These are phyloP conservation scores for Corythucha ciliata DNA, from an alignment of 2,888 invertebrate genomes.

Conservation along the genomic window DNA sequence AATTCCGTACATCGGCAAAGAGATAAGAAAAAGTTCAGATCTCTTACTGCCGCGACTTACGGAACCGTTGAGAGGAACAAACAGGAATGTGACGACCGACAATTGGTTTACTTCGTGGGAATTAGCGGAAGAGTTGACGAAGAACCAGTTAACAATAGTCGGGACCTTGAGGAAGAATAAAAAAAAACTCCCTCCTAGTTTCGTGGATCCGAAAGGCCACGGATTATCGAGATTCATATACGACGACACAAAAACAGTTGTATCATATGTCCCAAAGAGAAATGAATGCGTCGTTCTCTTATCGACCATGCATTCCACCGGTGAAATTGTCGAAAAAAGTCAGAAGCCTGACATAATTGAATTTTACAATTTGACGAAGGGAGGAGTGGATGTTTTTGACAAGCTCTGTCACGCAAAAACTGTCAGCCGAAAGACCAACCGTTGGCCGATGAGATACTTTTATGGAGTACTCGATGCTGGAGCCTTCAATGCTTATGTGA, in stretches of 20 bases:
- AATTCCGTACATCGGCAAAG: constrained; percentile 27
- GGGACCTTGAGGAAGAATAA: constrained; percentile 34
- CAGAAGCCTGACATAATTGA: too few species aligned
- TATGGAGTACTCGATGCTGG: too few species aligned
- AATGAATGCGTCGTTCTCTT: too few species aligned
- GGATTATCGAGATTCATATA: constrained; percentile 14
- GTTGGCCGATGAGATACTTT: too few species aligned
- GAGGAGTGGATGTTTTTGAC: too few species aligned
- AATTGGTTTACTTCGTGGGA: constrained; percentile 27
- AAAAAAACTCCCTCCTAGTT: constrained; percentile 35
- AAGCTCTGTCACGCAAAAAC: too few species aligned
- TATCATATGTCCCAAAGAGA: too few species aligned
- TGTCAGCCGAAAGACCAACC: too few species aligned
- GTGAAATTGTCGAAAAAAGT: too few species aligned
- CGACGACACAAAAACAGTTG: constrained; percentile 2
- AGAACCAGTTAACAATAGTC: constrained; percentile 29
- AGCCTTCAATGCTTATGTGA: too few species aligned
- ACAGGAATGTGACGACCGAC: constrained; percentile 31
- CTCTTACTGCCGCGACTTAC: constrained; percentile 19
- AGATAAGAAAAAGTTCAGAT: constrained; percentile 11
- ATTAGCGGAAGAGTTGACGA: constrained; percentile 24
- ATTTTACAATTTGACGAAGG: too few species aligned
- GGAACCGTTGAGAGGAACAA: constrained; percentile 22
- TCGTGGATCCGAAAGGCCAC: not conserved
- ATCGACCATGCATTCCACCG: too few species aligned